Percentiles rank a stretch among this genome's conserved stretches.
Conservation (phyloP, 2,113 vertebrate species). For the Pluvialis apricaria region DNA sequence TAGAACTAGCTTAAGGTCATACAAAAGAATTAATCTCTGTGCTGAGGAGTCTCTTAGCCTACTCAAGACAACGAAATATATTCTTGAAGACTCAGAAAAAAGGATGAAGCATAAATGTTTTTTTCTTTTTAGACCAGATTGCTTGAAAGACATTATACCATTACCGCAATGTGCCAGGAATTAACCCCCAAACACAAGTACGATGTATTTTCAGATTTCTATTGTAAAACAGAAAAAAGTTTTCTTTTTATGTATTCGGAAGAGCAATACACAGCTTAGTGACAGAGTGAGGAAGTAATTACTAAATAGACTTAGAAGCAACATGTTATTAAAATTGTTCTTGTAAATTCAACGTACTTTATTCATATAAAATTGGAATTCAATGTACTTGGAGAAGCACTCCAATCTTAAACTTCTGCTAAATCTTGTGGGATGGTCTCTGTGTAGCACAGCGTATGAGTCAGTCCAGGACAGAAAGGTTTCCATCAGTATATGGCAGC, state of each 20-base stretch:
- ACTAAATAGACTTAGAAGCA: neutral
- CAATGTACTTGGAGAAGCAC: accelerated
- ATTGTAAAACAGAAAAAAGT: neutral
- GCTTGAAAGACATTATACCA: neutral
- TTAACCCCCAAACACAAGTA: neutral
- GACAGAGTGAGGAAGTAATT: neutral
- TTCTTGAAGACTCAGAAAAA: neutral
- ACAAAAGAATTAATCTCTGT: neutral
- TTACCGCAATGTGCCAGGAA: neutral
- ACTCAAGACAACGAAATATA: neutral
- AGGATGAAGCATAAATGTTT: neutral
- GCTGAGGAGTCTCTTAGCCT: neutral
- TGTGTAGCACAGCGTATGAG: neutral
- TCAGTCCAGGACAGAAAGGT: neutral
- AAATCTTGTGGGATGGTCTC: neutral
- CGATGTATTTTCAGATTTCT: neutral
- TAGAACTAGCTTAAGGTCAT: neutral
- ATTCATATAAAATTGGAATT: neutral
- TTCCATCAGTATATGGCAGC: neutral
- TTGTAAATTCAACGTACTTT: neutral
- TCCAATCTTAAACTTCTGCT: neutral
- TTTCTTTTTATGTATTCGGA: neutral
- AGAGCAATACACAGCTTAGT: neutral
- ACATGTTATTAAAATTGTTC: neutral
- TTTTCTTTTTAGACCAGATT: neutral